Evolutionary conservation across 2,888 invertebrate genomes (phyloP).

Genomic region (Oxycera nigricornis): DNA sequence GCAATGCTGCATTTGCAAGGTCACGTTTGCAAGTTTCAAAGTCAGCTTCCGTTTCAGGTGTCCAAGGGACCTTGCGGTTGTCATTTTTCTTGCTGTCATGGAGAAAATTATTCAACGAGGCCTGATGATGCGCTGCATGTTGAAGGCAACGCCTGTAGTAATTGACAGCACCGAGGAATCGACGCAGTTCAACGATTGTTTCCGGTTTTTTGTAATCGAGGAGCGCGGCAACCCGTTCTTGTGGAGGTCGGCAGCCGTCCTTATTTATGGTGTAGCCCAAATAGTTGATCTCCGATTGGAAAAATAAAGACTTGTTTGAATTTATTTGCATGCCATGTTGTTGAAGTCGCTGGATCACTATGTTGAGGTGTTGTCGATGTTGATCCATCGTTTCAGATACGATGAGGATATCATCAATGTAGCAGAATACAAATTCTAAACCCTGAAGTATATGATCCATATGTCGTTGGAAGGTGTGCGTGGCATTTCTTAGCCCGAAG

Average conservation of each 20-base stretch:
- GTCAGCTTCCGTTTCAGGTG: neutral
- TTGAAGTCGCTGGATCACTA: no score
- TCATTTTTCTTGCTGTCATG: neutral
- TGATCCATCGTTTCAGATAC: neutral
- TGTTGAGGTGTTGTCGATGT: constrained; percentile 36
- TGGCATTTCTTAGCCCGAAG: constrained; percentile 55
- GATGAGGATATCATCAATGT: constrained; percentile 13
- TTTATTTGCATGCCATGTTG: neutral
- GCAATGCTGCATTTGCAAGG: neutral
- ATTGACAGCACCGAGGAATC: neutral
- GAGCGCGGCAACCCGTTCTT: neutral
- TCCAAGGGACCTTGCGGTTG: constrained; percentile 11
- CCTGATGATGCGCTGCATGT: constrained; percentile 1
- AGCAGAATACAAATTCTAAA: constrained; percentile 15
- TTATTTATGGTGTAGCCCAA: neutral
- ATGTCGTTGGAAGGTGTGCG: constrained; percentile 55
- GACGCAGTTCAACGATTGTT: neutral
- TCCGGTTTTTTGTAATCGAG: constrained; percentile 3
- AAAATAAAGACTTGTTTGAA: neutral
- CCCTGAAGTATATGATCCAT: constrained; percentile 51
- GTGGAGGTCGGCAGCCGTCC: neutral
- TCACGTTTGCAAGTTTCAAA: neutral
- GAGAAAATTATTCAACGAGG: constrained; percentile 1
- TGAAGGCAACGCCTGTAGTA: constrained; percentile 3
- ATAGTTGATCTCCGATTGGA: neutral